Evolutionary conservation across 2,797 vertebrate genomes (phyloP), one percentile per base, ranked within the genome.

Genomic region (Notolepis coatsorum): DNA sequence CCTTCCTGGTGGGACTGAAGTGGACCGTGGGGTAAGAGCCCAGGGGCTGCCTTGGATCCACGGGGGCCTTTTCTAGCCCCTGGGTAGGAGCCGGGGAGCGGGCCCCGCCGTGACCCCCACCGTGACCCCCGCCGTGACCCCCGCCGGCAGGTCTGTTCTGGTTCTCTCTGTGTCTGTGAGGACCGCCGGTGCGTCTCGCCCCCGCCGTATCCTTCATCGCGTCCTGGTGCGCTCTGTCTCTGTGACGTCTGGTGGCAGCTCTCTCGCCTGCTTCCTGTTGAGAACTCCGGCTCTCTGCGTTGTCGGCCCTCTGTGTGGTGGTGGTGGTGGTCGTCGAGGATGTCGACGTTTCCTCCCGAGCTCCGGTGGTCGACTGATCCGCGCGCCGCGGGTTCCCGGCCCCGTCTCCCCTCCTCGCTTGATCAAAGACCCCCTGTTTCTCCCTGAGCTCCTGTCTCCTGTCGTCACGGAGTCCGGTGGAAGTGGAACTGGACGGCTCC

Each of bases 1-100:
- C 65, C 48, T 73, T 79, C 43, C 79, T 89, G 21, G 93, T 93
- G 4, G 91, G 90, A n/a, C 76, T 87, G 80, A 92, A 88, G 51
- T 82, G 91, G 20, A 91, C 63, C 2, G 73, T 85, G 42, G 91
- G 88, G 23, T 89, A 55, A 2, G 52, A 65, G 1, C 60, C 69
- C 46, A 13, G 56, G 0, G 12, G 45, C 41, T 57, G 64, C 5
- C 17, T 55, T 5, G 10, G 56, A 28, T 81, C 65, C 41, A 7
- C 12, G 0, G 39, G 25, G 7, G 23, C 47, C 30, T 60, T 56
- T 23, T 79, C 75, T 41, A 66, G 62, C 20, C 41, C 60, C 13
- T 65, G n/a, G n/a, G n/a, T 52, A 0, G 20, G 75, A 33, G 18
- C 28, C 10, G 9, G 42, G 45, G 71, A 65, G 24, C 0, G 54